Conservation (phyloP, 2,113 vertebrate genomes). For the Alectura lathami region DNA sequence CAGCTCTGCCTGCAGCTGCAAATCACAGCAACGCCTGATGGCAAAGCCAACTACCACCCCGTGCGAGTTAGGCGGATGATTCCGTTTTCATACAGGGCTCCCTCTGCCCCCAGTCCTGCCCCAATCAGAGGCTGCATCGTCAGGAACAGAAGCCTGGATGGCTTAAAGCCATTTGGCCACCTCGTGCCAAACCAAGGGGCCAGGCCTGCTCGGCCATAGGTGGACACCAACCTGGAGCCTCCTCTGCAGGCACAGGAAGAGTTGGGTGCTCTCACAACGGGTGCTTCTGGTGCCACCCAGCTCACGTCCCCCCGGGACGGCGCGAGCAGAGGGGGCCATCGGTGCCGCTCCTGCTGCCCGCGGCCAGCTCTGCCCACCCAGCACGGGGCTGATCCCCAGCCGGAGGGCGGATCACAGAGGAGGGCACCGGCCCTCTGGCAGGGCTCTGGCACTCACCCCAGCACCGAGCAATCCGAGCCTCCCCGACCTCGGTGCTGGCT, state of each 20-base stretch:
- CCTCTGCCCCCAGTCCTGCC: background rate
- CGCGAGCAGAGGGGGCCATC: background rate
- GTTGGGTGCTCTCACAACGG: background rate
- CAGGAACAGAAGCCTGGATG: background rate
- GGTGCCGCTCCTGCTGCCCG: no score
- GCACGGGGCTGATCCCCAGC: no score
- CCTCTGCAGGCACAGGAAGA: background rate
- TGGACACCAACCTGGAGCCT: rapidly evolving
- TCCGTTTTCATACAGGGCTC: background rate
- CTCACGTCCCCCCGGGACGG: background rate
- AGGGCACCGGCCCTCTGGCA: rapidly evolving
- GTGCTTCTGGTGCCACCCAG: background rate
- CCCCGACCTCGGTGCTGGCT: rapidly evolving
- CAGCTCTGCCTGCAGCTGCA: background rate
- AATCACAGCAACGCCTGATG: rapidly evolving
- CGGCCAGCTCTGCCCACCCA: no score
- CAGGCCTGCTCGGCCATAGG: no score
- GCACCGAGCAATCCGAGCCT: rapidly evolving
- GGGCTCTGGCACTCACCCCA: background rate
- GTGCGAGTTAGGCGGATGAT: background rate
- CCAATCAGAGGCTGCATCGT: rapidly evolving
- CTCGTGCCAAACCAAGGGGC: background rate
- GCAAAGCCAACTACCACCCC: background rate
- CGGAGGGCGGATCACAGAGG: no score
- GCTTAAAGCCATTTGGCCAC: no score